Evolutionary conservation across 2,888 invertebrate species (phyloP).

Genomic region (Brachynemurus nebulosus): DNA sequence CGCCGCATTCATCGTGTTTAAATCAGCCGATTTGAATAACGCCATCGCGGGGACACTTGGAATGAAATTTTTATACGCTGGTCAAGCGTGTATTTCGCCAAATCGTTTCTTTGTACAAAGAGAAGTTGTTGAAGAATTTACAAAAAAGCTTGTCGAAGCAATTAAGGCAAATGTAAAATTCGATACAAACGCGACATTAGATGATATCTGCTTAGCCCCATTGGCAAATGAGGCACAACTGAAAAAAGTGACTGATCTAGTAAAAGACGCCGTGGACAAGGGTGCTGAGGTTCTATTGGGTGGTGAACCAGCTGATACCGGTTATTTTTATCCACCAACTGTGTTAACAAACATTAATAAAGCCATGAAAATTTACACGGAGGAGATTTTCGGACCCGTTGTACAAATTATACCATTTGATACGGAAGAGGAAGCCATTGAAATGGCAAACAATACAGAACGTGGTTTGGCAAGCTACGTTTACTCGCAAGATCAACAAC

Average conservation of each 20-base stretch:
- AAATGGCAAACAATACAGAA: conserved; percentile 60
- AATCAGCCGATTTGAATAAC: conserved; percentile 65
- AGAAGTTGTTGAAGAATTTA: conserved; percentile 54
- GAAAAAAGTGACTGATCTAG: conserved; percentile 56
- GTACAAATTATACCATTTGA: conserved; percentile 67
- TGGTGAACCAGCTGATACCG: conserved; percentile 52
- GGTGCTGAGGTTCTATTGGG: conserved; percentile 63
- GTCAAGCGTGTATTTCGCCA: conserved; percentile 86
- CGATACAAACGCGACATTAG: no score
- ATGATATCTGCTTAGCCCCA: no score
- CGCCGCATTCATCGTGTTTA: conserved; percentile 87
- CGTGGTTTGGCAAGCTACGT: conserved; percentile 84
- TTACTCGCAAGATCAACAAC: conserved; percentile 68
- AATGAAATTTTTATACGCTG: conserved; percentile 84
- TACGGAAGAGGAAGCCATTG: conserved; percentile 69
- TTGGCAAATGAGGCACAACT: conserved; percentile 70
- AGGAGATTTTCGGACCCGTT: conserved; percentile 89
- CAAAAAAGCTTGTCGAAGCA: conserved; percentile 64
- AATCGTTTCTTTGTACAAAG: conserved; percentile 72
- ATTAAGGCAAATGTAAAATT: conserved; percentile 47
- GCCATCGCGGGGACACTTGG: conserved; percentile 71
- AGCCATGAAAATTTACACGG: conserved; percentile 59
- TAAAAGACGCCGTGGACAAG: conserved; percentile 65
- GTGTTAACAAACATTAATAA: conserved; percentile 57
- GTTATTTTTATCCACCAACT: conserved; percentile 71